Conservation (phyloP, 2,113 vertebrate genomes). For the Ochotona curzoniae region DNA sequence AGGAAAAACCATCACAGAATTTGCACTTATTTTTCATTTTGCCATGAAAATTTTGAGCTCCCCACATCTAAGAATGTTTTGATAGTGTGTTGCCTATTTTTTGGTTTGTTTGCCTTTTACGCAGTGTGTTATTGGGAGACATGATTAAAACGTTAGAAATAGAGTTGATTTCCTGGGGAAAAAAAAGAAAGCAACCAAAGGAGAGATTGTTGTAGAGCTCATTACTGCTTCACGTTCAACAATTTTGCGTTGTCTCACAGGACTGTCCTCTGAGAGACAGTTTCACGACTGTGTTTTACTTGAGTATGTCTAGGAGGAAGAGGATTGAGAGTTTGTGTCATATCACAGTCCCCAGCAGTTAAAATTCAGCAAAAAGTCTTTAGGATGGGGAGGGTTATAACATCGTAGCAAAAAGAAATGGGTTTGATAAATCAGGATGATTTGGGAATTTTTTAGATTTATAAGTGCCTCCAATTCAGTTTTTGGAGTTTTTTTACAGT, state of each 20-base stretch:
- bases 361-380: neutral
- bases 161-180: too few species aligned
- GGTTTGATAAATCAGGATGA: neutral
- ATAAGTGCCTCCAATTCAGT: neutral
- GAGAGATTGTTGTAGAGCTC: neutral
- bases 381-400: neutral
- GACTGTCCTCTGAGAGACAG: neutral
- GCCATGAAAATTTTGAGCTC: too few species aligned
- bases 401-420: neutral
- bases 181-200: neutral
- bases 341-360: neutral
- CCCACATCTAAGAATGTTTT: too few species aligned
- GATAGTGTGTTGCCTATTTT: too few species aligned
- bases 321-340: neutral
- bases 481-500: neutral
- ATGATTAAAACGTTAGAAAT: too few species aligned
- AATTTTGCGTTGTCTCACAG: neutral
- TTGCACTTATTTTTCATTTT: too few species aligned
- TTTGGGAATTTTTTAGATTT: neutral
- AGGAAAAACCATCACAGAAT: too few species aligned
- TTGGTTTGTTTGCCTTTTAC: too few species aligned
- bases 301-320: neutral
- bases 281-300: neutral
- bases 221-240: neutral
- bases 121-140: too few species aligned